A percentile compares a stretch with the other conserved stretches of the same genome.
phyloP scores from a whole-genome alignment of 2,113 vertebrate genomes.

The Xenus cinereus region DNA sequence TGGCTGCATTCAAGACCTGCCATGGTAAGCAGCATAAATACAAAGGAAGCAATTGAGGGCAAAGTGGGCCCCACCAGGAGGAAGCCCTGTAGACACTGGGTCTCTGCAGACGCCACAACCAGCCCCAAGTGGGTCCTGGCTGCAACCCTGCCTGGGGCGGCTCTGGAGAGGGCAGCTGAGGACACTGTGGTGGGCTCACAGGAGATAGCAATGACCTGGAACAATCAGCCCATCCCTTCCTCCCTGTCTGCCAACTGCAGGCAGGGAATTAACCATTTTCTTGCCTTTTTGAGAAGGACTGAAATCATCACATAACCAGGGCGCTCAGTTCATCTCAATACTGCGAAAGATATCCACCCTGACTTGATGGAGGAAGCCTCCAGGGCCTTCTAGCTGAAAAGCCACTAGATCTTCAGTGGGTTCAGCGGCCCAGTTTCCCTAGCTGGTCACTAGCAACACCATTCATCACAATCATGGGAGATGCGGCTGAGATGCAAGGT shows the following conservation, averaged over 20 bases:
- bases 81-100: neutral
- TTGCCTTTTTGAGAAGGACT: neutral
- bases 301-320: neutral
- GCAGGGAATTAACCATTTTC: neutral
- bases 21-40: neutral
- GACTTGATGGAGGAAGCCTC: neutral
- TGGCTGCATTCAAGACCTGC: neutral
- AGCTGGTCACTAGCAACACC: neutral
- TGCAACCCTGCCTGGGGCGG: neutral
- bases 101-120: neutral
- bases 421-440: neutral
- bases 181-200: neutral
- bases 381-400: neutral
- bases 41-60: neutral
- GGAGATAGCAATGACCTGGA: neutral
- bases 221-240: neutral
- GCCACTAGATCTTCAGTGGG: neutral
- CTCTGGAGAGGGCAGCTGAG: neutral
- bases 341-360: rapidly evolving
- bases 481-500: rapidly evolving
- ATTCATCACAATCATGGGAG: neutral
- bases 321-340: neutral
- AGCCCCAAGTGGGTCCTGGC: neutral
- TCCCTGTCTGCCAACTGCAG: neutral
- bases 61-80: neutral